Evolutionary conservation across 2,797 vertebrate species (phyloP).

Genomic region (Aplochiton taeniatus): DNA sequence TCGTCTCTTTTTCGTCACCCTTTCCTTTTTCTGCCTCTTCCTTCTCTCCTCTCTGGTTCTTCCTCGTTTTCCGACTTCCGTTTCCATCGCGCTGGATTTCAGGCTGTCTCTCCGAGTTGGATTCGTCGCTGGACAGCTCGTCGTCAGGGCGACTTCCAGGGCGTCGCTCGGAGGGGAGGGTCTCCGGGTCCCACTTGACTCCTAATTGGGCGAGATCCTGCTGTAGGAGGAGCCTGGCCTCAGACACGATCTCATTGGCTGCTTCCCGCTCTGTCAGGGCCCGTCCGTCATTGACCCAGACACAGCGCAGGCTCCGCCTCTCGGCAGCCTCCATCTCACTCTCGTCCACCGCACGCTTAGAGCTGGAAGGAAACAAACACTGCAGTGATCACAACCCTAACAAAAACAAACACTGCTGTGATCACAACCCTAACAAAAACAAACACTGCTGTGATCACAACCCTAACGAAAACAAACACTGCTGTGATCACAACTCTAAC

Average conservation of each 20-base stretch:
- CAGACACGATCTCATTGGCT: slow-evolving; percentile 84
- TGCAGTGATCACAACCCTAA: too few species aligned
- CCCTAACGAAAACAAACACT: too few species aligned
- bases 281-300: slow-evolving; percentile 87
- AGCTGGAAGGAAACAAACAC: slow-evolving; percentile 22
- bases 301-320: slow-evolving; percentile 79
- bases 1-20: not conserved
- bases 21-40: slow-evolving; percentile 1
- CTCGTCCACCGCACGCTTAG: slow-evolving; percentile 89
- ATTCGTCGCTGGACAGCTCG: slow-evolving; percentile 7
- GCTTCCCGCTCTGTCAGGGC: slow-evolving; percentile 89
- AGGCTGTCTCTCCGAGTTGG: slow-evolving; percentile 19
- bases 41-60: not conserved
- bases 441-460: too few species aligned
- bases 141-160: slow-evolving; percentile 13
- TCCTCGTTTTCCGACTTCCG: not conserved
- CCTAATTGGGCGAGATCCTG: slow-evolving; percentile 89
- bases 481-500: too few species aligned
- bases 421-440: too few species aligned
- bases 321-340: slow-evolving; percentile 88
- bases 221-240: slow-evolving; percentile 87
- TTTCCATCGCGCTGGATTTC: slow-evolving; percentile 14
- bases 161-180: slow-evolving; percentile 35
- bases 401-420: too few species aligned
- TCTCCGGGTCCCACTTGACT: slow-evolving; percentile 83